Conservation (phyloP, 2,797 vertebrate species). For the Bradypus variegatus region DNA sequence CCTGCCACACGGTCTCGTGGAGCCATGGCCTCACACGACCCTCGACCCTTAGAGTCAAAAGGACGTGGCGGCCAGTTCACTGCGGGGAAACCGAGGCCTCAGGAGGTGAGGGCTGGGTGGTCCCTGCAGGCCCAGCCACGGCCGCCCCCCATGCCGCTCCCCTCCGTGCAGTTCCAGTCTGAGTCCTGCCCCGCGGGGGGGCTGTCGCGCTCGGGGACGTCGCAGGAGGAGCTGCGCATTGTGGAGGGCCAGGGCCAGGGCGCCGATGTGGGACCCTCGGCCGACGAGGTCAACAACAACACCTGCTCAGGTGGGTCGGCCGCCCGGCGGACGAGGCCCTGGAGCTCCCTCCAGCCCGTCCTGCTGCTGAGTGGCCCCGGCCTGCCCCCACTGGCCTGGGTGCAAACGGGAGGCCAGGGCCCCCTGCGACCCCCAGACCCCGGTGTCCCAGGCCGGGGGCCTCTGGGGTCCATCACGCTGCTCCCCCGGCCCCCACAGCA, state of each 20-base stretch:
- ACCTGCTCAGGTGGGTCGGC: conserved; percentile 83
- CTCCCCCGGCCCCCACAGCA: conserved; percentile 36
- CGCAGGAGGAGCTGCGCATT: conserved; percentile 93
- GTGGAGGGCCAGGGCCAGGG: conserved; percentile 95
- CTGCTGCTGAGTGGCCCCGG: fast-evolving
- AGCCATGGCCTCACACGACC: neutral
- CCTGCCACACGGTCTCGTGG: no score
- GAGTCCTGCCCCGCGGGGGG: conserved; percentile 83
- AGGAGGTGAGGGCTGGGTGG: no score
- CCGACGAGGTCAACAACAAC: conserved; percentile 98
- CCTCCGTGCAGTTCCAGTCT: conserved; percentile 83
- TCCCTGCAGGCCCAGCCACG: neutral
- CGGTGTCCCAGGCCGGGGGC: no score
- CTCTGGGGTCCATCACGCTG: neutral
- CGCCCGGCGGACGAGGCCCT: neutral
- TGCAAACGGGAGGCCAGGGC: no score
- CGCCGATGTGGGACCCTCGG: conserved; percentile 82
- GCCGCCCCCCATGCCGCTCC: neutral
- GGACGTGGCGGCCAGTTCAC: neutral
- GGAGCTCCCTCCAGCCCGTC: neutral
- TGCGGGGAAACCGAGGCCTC: neutral
- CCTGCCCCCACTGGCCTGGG: neutral
- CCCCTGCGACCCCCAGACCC: neutral
- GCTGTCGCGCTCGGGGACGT: conserved; percentile 85
- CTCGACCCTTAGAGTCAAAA: no score